Evolutionary conservation across 2,113 vertebrate genomes (phyloP), one percentile per base, ranked within the genome.

Genomic region (Nycticorax nycticorax): DNA sequence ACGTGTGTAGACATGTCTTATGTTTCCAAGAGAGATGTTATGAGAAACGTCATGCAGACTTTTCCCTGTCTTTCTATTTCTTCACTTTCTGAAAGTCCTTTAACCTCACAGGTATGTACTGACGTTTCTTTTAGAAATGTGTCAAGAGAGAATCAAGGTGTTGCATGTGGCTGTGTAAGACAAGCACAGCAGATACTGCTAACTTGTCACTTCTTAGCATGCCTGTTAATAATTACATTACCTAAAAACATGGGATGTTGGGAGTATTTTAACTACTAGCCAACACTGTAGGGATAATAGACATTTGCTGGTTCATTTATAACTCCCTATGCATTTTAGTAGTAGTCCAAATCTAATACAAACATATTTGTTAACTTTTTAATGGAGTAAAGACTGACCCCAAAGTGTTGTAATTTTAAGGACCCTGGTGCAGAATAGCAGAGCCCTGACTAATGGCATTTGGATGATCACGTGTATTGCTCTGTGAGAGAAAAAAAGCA

Each of bases 391-490:
- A 74, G 30, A 19, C 35, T 79, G 45, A 27, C n/a, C 26, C n/a
- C 74, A 28, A 73, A n/a, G 41, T 48, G 17, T 53, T 56, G 21
- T 4, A 35, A 13, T 88, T 80, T 69, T 80, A 85, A 28, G 32
- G 37, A 76, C 17, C 6, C 11, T 15, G 18, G 30, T 91, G 55
- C 14, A 59, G 72, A 71, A 55, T 12, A 67, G 33, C 3, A 1
- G 32, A 59, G 26, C 26, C 27, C 3, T 24, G n/a, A 75, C 37
- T 74, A 26, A 68, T 50, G 66, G 43, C 62, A 53, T 79, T 32
- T 76, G 39, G 69, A 69, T 1, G 1, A 56, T 50, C 67, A 48
- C 0, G 0, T 32, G 5, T 22, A 22, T 80, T 20, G 12, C 6
- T 23, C 12, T 30, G 2, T 33, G 32, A 14, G 28, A 64, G 35